Evolutionary conservation across 2,113 vertebrate genomes (phyloP).

Genomic region (Pycnonotus jocosus): DNA sequence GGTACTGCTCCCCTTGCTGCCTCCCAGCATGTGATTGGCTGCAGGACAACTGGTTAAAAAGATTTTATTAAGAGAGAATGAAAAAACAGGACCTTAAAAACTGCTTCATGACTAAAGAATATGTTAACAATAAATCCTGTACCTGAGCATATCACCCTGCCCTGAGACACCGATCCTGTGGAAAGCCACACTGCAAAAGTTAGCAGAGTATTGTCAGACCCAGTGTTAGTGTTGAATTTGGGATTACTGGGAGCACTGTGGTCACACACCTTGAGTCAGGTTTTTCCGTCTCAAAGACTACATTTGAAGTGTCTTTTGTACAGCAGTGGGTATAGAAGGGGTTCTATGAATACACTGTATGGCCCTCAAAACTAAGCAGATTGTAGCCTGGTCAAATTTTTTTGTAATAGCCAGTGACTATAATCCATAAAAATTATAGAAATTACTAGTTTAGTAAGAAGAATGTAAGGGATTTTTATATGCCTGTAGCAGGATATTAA

Average conservation of each 20-base stretch:
- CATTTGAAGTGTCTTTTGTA: not conserved
- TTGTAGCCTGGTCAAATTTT: not conserved
- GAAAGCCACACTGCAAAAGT: not conserved
- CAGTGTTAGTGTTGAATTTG: accelerated
- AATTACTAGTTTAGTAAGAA: not conserved
- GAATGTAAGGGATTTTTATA: not conserved
- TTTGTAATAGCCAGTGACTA: not conserved
- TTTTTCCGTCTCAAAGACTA: not conserved
- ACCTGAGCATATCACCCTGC: not conserved
- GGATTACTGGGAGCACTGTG: not conserved
- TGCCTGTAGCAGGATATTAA: not conserved
- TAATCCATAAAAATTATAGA: not conserved
- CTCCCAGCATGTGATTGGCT: not conserved
- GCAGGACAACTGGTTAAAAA: not conserved
- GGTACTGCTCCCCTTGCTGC: not conserved
- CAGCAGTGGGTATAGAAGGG: not conserved
- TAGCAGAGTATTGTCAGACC: not conserved
- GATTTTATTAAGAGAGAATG: not conserved
- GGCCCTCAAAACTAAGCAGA: not conserved
- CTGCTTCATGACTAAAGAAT: not conserved
- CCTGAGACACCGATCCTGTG: not conserved
- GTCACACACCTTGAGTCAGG: too few relatives aligned
- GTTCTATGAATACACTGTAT: not conserved
- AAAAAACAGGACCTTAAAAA: not conserved
- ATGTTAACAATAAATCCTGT: not conserved